phyloP scores from a whole-genome alignment of 2,888 invertebrate species.

The Ophion slaviceki region DNA sequence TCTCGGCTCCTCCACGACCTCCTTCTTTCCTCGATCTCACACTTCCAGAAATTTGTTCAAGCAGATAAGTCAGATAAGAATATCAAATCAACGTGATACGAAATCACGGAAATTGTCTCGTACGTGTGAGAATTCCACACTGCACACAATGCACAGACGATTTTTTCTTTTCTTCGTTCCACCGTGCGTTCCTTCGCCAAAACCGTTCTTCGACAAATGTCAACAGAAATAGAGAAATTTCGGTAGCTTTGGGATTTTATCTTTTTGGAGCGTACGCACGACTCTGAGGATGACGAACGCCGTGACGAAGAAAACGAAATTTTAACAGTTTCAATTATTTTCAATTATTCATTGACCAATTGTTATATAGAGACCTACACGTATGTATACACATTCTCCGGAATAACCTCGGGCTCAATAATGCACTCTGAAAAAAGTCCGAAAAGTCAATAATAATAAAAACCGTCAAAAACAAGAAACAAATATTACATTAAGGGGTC shows the following conservation, averaged over 20 bases:
- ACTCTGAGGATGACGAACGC: no score
- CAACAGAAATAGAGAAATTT: background rate
- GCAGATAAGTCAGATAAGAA: slow-evolving; percentile 61
- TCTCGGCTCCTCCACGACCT: slow-evolving; percentile 27
- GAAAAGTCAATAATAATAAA: no score
- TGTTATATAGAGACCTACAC: background rate
- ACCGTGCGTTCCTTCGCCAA: background rate
- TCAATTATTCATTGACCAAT: background rate
- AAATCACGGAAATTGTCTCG: slow-evolving; percentile 16
- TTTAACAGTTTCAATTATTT: no score
- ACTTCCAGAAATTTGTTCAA: slow-evolving; percentile 55
- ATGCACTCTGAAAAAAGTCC: no score
- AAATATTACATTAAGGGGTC: no score
- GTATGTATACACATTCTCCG: background rate
- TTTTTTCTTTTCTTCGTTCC: background rate
- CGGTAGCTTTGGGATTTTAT: background rate
- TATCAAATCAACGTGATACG: slow-evolving; percentile 17
- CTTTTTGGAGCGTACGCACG: no score
- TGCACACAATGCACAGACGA: background rate
- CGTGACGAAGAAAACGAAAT: no score
- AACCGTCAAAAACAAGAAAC: no score
- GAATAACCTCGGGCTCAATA: background rate
- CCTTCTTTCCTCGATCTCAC: slow-evolving; percentile 17
- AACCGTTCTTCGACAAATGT: background rate
- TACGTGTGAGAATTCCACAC: slow-evolving; percentile 23